phyloP scores from a whole-genome alignment of 30 jellyfish, hydroid and myxozoan genomes.

The Turritopsis dohrnii region DNA sequence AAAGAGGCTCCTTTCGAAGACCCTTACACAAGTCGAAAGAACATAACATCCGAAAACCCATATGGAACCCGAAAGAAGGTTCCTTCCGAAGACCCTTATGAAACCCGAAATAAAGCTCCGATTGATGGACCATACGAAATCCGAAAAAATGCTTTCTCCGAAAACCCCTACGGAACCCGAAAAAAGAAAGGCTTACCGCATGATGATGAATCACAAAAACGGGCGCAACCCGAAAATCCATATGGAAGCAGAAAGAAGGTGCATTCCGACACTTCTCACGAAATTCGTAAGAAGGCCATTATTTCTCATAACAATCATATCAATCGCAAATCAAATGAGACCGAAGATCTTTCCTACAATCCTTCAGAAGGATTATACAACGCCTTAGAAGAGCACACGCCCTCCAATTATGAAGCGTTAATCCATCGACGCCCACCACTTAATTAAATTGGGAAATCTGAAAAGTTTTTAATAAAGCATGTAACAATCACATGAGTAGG shows the following conservation, averaged over 20 bases:
- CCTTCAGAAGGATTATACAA: neutral
- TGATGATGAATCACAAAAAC: neutral
- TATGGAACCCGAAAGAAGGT: neutral
- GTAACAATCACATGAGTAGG: neutral
- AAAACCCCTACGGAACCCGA: neutral
- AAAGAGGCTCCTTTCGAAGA: neutral
- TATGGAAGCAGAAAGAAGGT: neutral
- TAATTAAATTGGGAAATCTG: neutral
- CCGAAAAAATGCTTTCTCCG: neutral
- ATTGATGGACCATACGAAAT: neutral
- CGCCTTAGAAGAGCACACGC: neutral
- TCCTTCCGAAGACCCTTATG: neutral
- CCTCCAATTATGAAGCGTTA: neutral
- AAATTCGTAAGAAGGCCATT: neutral
- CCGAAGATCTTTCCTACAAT: neutral
- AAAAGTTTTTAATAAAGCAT: too few relatives aligned
- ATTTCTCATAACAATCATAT: neutral
- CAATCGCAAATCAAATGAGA: neutral
- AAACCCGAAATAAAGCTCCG: neutral
- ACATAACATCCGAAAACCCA: neutral
- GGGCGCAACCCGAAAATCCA: neutral
- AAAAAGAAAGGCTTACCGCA: neutral
- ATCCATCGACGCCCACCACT: neutral
- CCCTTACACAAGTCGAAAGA: neutral
- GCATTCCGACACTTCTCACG: neutral